phyloP scores from a whole-genome alignment of 35 echinoderm and acorn worm species.

The Ptychodera flava region DNA sequence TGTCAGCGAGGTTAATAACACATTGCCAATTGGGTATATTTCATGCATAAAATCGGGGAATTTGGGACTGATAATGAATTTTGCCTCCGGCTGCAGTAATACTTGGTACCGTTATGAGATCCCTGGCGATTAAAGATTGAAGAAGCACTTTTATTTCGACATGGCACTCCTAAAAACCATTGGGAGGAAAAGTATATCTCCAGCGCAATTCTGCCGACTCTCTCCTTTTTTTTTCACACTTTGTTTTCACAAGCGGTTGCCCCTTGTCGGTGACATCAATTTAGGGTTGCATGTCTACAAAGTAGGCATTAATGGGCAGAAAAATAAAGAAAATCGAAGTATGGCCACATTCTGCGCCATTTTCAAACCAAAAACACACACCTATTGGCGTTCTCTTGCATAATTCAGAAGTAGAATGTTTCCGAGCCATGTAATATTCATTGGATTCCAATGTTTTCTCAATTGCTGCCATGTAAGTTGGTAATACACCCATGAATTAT shows the following conservation, averaged over 20 bases:
- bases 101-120: background rate
- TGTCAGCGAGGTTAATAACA: background rate
- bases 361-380: too few species aligned
- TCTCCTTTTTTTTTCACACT: background rate
- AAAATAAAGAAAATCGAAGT: too few species aligned
- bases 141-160: slow-evolving; percentile 1
- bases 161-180: background rate
- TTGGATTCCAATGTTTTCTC: too few species aligned
- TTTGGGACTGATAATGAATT: slow-evolving; percentile 1
- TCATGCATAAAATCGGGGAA: background rate
- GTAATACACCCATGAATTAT: too few species aligned
- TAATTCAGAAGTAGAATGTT: too few species aligned
- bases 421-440: too few species aligned
- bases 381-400: too few species aligned
- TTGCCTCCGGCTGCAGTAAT: background rate
- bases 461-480: too few species aligned
- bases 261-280: background rate
- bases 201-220: background rate
- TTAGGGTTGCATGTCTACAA: background rate
- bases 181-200: background rate
- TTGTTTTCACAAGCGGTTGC: background rate
- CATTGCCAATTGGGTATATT: background rate
- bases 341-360: too few species aligned
- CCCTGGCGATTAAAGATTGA: background rate
- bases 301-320: background rate